These are phyloP conservation scores for Lingula anatina DNA, from an alignment of 2,888 invertebrate species.

Conservation along the genomic window DNA sequence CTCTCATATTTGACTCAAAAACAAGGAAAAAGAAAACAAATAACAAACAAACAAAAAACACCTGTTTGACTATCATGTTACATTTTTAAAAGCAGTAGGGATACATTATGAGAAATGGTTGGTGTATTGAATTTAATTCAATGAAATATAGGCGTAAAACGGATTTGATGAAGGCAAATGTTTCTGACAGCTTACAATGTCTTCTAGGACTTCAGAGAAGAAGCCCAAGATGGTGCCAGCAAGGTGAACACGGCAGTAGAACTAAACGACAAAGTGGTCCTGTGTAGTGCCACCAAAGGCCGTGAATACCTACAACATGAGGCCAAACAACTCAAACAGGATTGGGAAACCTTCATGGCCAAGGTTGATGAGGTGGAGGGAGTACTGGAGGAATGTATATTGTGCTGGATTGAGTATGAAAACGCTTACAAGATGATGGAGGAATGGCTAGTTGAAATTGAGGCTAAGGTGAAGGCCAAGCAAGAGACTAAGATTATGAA, in stretches of 20 bases:
- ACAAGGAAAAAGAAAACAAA: too few relatives aligned
- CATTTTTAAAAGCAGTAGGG: too few relatives aligned
- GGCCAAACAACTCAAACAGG: slow-evolving; percentile 32
- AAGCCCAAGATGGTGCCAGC: slow-evolving; percentile 51
- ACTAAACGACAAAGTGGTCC: slow-evolving; percentile 55
- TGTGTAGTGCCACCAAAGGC: slow-evolving; percentile 60
- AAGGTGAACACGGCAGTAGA: slow-evolving; percentile 67
- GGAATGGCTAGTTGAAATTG: slow-evolving; percentile 64
- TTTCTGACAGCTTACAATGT: too few relatives aligned
- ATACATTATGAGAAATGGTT: too few relatives aligned
- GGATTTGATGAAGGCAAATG: too few relatives aligned
- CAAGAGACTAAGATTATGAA: slow-evolving; percentile 28
- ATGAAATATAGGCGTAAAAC: too few relatives aligned
- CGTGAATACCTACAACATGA: slow-evolving; percentile 40
- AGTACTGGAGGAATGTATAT: slow-evolving; percentile 82
- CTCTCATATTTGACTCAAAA: too few relatives aligned
- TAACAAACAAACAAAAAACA: too few relatives aligned
- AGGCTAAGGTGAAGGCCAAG: slow-evolving; percentile 22
- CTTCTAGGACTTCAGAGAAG: slow-evolving; percentile 61
- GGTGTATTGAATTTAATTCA: too few relatives aligned
- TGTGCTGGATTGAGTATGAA: slow-evolving; percentile 85
- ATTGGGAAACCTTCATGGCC: slow-evolving; percentile 36
- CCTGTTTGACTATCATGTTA: too few relatives aligned
- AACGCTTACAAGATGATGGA: slow-evolving; percentile 79
- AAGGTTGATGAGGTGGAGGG: slow-evolving; percentile 64